Base-by-base conservation (phyloP, 2,113 vertebrate genomes). In the Parus major region DNA sequence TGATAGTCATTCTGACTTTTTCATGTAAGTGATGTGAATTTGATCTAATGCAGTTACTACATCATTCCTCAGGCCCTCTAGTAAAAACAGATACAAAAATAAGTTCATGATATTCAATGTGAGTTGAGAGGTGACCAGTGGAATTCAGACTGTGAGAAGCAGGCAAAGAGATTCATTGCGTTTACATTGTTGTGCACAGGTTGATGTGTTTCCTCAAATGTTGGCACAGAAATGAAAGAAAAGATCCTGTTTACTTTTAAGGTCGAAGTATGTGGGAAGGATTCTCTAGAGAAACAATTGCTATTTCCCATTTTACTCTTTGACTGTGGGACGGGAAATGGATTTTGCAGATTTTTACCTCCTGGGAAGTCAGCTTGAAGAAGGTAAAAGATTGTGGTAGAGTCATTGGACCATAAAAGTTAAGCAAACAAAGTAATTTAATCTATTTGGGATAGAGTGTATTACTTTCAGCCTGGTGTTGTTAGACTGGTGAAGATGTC, bases 211-310 rank as follows among this genome's bases (percentile, higher is more conserved):
- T 63, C 71, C 36, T 27, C 23, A n/a, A 46, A 46, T 42, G 28
- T 52, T 92, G 81, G 60, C 53, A 61, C 57, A 79, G 59, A 82
- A 93, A 60, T 88, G 44, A 82, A 79, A 68, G 70, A 24, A 56
- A 75, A 83, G 53, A 52, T 84, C 69, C 61, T 90, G 82, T 93
- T 92, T 93, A 63, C 46, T 93, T 93, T 55, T 66, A 75, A 41
- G 77, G 63, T 87, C 61, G 66, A 81, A 79, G 61, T 82, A 60
- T 86, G 59, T 86, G 72, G 68, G 69, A 70, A 88, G 35, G 64
- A 78, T 53, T 80, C 64, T 83, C 64, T 90, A 25, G 13, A 88
- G 78, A 69, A 89, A 83, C 83, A 88, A 42, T 16, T 78, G 44
- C 35, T 11, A 15, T 86, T 97, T 92, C 90, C 56, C 44, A 36